A percentile compares a stretch with the other conserved stretches of the same genome.
Evolutionary conservation across 2,797 vertebrate genomes (phyloP).

Genomic region (Prunella strophiata): DNA sequence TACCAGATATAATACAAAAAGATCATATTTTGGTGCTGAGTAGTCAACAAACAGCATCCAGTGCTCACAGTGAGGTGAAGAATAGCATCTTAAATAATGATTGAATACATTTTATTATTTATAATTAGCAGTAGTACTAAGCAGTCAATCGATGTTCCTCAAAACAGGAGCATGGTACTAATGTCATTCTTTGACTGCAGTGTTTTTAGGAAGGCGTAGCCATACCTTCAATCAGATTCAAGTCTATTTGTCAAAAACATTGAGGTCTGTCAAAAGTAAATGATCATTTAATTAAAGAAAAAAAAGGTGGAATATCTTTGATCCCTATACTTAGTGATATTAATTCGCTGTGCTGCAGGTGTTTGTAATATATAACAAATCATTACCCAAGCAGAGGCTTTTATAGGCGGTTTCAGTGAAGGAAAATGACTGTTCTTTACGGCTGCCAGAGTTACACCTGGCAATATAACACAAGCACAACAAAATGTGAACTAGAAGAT

Average conservation of each 20-base stretch:
- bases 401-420: conserved; percentile 32
- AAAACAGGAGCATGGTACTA: conserved; percentile 44
- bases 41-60: conserved; percentile 39
- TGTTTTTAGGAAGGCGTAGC: conserved; percentile 72
- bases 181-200: conserved; percentile 63
- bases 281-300: conserved; percentile 60
- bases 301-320: conserved; percentile 62
- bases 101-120: conserved; percentile 54
- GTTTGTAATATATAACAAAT: conserved; percentile 62
- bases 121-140: conserved; percentile 53
- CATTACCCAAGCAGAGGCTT: conserved; percentile 50
- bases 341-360: conserved; percentile 62
- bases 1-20: conserved; percentile 18
- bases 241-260: conserved; percentile 72
- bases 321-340: conserved; percentile 66
- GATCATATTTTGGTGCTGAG: conserved; percentile 16
- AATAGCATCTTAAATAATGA: conserved; percentile 60
- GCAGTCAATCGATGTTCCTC: conserved; percentile 52
- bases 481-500: conserved; percentile 47
- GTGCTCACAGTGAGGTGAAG: not conserved
- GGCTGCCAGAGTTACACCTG: conserved; percentile 59
- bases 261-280: conserved; percentile 69
- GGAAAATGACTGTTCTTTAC: conserved; percentile 62
- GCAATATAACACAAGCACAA: conserved; percentile 51
- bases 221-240: conserved; percentile 72